Conservation (phyloP, 1,140 invertebrate species). For the Lordiphosa collinella region DNA sequence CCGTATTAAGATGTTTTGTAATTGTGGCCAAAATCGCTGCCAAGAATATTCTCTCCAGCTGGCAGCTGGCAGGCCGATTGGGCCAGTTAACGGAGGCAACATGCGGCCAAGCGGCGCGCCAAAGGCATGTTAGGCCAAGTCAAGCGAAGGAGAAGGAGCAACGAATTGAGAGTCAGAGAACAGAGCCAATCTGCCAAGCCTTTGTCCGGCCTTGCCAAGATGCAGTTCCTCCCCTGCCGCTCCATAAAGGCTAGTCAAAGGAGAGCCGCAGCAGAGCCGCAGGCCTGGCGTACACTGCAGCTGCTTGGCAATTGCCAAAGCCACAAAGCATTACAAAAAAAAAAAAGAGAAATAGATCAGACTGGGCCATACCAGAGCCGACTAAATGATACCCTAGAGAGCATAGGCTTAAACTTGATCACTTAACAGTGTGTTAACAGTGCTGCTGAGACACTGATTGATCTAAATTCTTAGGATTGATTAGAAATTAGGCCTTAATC, state of each 20-base stretch:
- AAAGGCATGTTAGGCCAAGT: conserved; percentile 62
- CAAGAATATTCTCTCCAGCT: conserved; percentile 48
- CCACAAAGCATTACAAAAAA: background rate
- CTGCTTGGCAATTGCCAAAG: conserved; percentile 26
- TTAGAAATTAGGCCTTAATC: too few species aligned
- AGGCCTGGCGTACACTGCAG: conserved; percentile 46
- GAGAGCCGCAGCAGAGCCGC: conserved; percentile 17
- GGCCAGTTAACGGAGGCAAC: conserved; percentile 20
- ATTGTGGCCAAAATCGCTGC: conserved; percentile 64
- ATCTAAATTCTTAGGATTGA: too few species aligned
- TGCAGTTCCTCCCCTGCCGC: conserved; percentile 9
- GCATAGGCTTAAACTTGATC: background rate
- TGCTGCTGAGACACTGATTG: too few species aligned
- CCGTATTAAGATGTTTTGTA: conserved; percentile 64
- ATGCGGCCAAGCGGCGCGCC: conserved; percentile 66
- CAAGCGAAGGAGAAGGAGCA: conserved; percentile 18
- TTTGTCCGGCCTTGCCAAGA: conserved; percentile 52
- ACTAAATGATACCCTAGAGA: too few species aligned
- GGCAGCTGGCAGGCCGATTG: conserved; percentile 17
- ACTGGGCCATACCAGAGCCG: too few species aligned
- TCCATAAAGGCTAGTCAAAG: background rate
- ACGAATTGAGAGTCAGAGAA: background rate
- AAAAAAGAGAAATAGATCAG: too few species aligned
- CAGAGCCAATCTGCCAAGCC: conserved; percentile 53
- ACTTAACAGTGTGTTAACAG: too few species aligned